Conservation (phyloP, 1,140 invertebrate genomes). For the Heterodera schachtii region DNA sequence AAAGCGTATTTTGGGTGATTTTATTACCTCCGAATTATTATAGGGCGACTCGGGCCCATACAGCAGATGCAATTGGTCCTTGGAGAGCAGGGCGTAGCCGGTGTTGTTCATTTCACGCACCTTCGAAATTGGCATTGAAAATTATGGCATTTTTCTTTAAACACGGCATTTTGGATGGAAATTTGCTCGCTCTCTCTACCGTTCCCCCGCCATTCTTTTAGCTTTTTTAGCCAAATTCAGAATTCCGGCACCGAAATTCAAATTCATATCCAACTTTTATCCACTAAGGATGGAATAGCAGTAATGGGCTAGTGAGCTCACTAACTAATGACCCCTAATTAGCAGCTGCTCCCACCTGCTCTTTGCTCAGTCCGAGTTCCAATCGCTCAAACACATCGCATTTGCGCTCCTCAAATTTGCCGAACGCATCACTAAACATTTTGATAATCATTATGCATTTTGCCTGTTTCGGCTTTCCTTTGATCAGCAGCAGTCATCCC, state of each 20-base stretch:
- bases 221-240: no score
- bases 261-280: no score
- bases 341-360: constrained; percentile 39
- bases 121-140: constrained; percentile 11
- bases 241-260: no score
- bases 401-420: constrained; percentile 54
- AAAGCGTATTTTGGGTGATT: neutral
- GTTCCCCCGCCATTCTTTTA: no score
- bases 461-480: no score
- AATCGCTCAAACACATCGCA: constrained; percentile 56
- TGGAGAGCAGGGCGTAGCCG: constrained; percentile 53
- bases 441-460: neutral
- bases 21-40: constrained; percentile 30
- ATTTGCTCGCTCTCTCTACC: no score
- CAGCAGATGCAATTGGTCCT: constrained; percentile 52
- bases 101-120: constrained; percentile 53
- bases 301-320: constrained; percentile 7
- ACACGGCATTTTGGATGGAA: no score
- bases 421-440: constrained; percentile 24
- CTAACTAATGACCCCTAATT: neutral
- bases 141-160: no score
- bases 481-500: no score
- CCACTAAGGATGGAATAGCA: no score
- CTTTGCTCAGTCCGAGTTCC: constrained; percentile 40
- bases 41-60: constrained; percentile 60